Evolutionary conservation across 1,140 invertebrate genomes (phyloP).

Genomic region (Acyrthosiphon pisum): DNA sequence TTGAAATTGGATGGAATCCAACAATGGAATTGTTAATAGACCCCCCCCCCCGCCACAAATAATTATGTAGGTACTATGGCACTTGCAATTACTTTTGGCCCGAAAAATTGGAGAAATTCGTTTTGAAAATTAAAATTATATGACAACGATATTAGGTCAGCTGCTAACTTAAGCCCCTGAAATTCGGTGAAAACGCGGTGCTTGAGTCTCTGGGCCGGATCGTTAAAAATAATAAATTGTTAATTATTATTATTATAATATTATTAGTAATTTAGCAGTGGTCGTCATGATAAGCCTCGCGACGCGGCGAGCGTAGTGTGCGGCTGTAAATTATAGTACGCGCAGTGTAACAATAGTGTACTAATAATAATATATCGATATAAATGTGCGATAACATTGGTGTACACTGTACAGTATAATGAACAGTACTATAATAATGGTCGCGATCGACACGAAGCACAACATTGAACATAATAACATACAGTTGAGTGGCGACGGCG

Average conservation of each 20-base stretch:
- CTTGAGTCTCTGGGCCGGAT: background rate
- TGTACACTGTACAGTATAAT: background rate
- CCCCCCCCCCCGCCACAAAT: no score
- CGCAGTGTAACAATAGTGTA: background rate
- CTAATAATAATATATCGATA: background rate
- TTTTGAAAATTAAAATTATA: background rate
- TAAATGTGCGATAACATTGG: background rate
- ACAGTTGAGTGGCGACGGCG: background rate
- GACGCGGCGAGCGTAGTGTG: no score
- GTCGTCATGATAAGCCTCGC: background rate
- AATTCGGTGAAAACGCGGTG: background rate
- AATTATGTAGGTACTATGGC: no score
- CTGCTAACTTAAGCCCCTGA: background rate
- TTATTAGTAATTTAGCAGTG: background rate
- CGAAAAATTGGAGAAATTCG: background rate
- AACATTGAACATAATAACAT: background rate
- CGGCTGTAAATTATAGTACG: background rate
- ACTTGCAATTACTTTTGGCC: no score
- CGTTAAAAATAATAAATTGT: background rate
- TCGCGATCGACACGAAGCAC: background rate
- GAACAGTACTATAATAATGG: no score
- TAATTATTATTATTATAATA: background rate
- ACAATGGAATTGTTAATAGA: no score
- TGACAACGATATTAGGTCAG: background rate
- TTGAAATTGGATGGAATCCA: no score